Evolutionary conservation across 2,797 vertebrate species (phyloP), one percentile per base, ranked within the genome.

Genomic region (Gymnothorax reevesii): DNA sequence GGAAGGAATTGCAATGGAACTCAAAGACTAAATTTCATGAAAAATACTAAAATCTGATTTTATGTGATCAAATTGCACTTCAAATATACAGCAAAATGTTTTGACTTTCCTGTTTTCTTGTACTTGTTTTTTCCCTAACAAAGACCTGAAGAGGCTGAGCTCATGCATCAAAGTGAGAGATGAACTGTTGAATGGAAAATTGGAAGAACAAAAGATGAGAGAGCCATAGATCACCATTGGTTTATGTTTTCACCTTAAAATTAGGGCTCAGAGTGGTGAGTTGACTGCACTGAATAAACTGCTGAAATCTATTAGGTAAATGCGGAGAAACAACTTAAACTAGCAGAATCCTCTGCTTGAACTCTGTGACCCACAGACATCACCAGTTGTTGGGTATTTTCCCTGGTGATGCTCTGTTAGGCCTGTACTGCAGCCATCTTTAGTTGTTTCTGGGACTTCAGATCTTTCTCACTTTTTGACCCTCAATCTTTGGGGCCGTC

Each of bases 121-220:
- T 42, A 42, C 33, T 42, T 90, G 96, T 95, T 90, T 95, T n/a
- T 95, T 97, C 80, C 96, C 95, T 0, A 96, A 92, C 90, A 87
- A 88, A 52, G 88, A 91, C 75, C 90, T 97, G 62, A 91, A 85
- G 0, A 95, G 90, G 84, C 92, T 97, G 87, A 95, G 92, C 88
- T 87, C 94, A 20, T 95, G 94, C 6, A 91, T 96, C 84, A 2
- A 27, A 2, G 54, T 95, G 84, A 94, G 96, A 92, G 96, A 97
- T 90, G 84, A 87, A 55, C 94, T 97, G 49, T 90, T 97, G 87
- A 89, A 86, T 6, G 85, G 69, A 0, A 96, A 97, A 89, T 94
- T 96, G 55, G 85, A 94, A 62, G 95, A 96, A 33, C 96, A 97
- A 92, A 96, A 96, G 95, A 95, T 96, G 85, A 55, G 82, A 86